Evolutionary conservation across 2,113 vertebrate genomes (phyloP).

Genomic region (Tinamus guttatus): DNA sequence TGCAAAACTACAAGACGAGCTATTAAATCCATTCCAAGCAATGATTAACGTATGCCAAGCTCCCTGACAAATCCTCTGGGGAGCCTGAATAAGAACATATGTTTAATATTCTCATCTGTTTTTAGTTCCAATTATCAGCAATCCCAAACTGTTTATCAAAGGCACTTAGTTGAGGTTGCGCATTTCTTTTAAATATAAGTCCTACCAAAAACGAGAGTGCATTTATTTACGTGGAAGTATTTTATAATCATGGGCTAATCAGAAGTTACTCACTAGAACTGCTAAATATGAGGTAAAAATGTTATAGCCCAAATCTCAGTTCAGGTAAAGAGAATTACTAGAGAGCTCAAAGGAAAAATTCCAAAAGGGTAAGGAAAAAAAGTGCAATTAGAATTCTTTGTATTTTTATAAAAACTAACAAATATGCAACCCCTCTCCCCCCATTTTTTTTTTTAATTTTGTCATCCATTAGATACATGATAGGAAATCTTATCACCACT

Average conservation of each 20-base stretch:
- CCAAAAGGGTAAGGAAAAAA: constrained; percentile 16
- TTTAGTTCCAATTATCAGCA: constrained; percentile 46
- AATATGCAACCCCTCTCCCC: not conserved
- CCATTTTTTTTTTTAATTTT: not conserved
- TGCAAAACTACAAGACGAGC: constrained; percentile 38
- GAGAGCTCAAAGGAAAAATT: constrained; percentile 1
- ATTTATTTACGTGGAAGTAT: constrained; percentile 10
- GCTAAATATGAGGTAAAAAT: constrained; percentile 5
- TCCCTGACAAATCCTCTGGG: constrained; percentile 7
- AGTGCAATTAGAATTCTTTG: not conserved
- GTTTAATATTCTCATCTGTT: constrained; percentile 59
- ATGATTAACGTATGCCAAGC: constrained; percentile 11
- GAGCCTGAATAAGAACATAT: constrained; percentile 45
- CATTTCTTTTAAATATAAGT: not conserved
- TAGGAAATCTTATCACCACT: not conserved
- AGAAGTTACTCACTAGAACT: constrained; percentile 9
- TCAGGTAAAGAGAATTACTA: constrained; percentile 37
- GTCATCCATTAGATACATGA: not conserved
- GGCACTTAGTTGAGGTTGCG: constrained; percentile 1
- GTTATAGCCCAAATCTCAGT: not conserved
- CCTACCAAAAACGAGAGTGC: constrained; percentile 7
- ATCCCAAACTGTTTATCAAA: constrained; percentile 21
- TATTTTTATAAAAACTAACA: constrained; percentile 26
- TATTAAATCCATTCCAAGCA: constrained; percentile 3
- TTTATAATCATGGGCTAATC: not conserved